Evolutionary conservation across 2,888 invertebrate genomes (phyloP).

Genomic region (Quadroppia sp.): DNA sequence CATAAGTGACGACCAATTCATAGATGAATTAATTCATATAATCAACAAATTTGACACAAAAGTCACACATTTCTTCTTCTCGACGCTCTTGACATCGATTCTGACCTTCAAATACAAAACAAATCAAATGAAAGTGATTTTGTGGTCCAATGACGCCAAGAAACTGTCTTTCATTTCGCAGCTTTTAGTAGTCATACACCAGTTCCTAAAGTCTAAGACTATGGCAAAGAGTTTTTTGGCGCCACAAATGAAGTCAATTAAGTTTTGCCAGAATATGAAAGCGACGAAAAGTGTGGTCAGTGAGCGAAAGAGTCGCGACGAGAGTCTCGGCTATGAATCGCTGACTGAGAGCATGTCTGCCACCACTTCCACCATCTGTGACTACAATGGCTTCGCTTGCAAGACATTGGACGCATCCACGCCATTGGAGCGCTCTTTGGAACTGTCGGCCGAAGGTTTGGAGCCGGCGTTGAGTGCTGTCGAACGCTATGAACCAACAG

Average conservation of each 20-base stretch:
- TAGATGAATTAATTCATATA: slow-evolving; percentile 13
- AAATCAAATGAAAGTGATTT: slow-evolving; percentile 30
- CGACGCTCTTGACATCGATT: slow-evolving; percentile 18
- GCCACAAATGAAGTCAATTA: slow-evolving; percentile 26
- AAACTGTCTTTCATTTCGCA: slow-evolving; percentile 14
- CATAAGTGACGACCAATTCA: slow-evolving; percentile 36
- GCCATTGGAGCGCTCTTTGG: slow-evolving; percentile 27
- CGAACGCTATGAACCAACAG: not conserved
- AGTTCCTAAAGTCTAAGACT: slow-evolving; percentile 20
- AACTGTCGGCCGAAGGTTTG: not conserved
- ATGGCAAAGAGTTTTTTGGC: not conserved
- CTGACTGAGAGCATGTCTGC: slow-evolving; percentile 25
- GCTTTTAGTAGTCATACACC: slow-evolving; percentile 19
- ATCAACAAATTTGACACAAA: slow-evolving; percentile 26
- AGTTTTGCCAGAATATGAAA: slow-evolving; percentile 7
- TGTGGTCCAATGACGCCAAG: slow-evolving; percentile 29
- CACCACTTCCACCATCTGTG: slow-evolving; percentile 31
- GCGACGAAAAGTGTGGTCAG: slow-evolving; percentile 20
- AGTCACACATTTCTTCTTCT: slow-evolving; percentile 30
- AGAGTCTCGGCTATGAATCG: slow-evolving; percentile 40
- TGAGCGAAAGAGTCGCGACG: slow-evolving; percentile 41
- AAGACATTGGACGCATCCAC: slow-evolving; percentile 20
- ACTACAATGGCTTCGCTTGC: slow-evolving; percentile 11
- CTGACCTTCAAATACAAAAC: slow-evolving; percentile 25
- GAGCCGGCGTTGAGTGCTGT: not conserved